These are phyloP conservation scores for Manis pentadactyla DNA, from an alignment of 2,797 vertebrate genomes.

Conservation along the genomic window DNA sequence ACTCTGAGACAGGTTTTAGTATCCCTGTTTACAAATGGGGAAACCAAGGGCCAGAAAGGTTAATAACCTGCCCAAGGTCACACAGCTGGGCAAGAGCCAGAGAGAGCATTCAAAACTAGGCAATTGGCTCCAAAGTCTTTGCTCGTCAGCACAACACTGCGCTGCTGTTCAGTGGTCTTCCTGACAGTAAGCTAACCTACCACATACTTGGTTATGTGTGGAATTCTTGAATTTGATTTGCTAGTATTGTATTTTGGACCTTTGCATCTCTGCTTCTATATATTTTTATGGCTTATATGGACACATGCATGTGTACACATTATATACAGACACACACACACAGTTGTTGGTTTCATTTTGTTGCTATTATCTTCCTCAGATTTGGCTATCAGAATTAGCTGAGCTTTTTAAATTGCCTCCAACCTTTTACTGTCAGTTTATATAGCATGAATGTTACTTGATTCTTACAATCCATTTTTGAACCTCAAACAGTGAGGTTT, in stretches of 20 bases:
- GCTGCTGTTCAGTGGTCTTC: not conserved
- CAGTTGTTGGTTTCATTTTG: not conserved
- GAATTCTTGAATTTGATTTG: not conserved
- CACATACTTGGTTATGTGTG: not conserved
- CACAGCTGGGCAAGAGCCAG: not conserved
- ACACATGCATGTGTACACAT: not conserved
- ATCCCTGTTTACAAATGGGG: not conserved
- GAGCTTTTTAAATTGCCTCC: not conserved
- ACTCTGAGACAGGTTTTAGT: not conserved
- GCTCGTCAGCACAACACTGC: not conserved
- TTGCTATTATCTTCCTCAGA: not conserved
- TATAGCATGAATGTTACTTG: not conserved
- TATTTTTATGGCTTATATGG: not conserved
- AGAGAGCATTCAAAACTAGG: not conserved
- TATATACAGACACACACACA: not conserved
- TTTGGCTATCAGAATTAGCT: not conserved
- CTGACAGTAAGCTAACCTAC: not conserved
- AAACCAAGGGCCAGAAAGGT: not conserved
- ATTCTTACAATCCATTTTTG: slow-evolving; percentile 8
- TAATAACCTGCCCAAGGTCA: not conserved
- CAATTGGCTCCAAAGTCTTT: not conserved
- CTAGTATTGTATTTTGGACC: not conserved
- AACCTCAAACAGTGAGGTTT: not conserved
- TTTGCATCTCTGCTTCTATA: not conserved
- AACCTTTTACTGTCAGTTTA: not conserved